Conservation (phyloP, 2,888 invertebrate species). For the Drosophila infuscata region DNA sequence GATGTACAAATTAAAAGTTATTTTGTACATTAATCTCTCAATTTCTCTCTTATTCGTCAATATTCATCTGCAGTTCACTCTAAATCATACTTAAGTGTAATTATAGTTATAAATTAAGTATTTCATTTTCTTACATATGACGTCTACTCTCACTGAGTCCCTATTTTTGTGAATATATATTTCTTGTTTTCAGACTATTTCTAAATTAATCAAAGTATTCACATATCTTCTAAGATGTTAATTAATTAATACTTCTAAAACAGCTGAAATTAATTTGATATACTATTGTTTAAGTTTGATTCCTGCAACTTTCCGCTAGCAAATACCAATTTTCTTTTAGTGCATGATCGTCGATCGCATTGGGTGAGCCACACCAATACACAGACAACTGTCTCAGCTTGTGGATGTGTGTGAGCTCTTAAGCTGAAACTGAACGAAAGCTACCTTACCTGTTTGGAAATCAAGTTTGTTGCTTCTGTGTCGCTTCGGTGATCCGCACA, state of each 20-base stretch:
- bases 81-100: background rate
- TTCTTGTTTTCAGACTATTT: background rate
- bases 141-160: background rate
- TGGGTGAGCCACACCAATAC: constrained; percentile 56
- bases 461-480: constrained; percentile 80
- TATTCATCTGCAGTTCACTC: background rate
- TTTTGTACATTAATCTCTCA: background rate
- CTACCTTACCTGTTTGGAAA: constrained; percentile 77
- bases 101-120: background rate
- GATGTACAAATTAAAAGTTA: background rate
- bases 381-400: constrained; percentile 11
- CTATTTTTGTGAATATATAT: background rate
- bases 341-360: constrained; percentile 63
- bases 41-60: background rate
- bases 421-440: constrained; percentile 75
- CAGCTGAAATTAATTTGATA: background rate
- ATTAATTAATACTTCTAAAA: background rate
- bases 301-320: background rate
- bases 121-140: background rate
- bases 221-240: background rate
- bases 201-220: background rate
- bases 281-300: background rate
- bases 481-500: constrained; percentile 79
- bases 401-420: constrained; percentile 52
- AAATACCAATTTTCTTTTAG: constrained; percentile 31